Percentiles rank a stretch among this genome's conserved stretches.
These are phyloP conservation scores for Oncopodura yosiiana DNA, from an alignment of 1,140 invertebrate genomes.

Conservation along the genomic window DNA sequence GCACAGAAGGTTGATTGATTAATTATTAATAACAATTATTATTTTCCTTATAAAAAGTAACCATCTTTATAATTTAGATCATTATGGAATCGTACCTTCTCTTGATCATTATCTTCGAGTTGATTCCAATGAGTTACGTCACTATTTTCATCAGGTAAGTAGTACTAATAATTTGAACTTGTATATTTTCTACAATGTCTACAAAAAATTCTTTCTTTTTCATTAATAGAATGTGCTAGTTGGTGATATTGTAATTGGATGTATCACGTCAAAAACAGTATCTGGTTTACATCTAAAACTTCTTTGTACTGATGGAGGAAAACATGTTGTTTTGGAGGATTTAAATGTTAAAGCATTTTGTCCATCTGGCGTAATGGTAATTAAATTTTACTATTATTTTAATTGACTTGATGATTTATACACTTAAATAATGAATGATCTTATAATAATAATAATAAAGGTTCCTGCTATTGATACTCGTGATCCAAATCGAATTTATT, in stretches of 20 bases:
- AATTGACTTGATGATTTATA: constrained; percentile 50
- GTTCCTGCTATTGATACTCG: constrained; percentile 37
- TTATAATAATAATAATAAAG: too few species aligned
- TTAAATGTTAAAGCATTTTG: constrained; percentile 63
- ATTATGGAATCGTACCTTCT: constrained; percentile 71
- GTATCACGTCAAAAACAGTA: constrained; percentile 59
- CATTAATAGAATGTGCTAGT: constrained; percentile 60
- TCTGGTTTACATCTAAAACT: constrained; percentile 68
- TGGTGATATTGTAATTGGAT: constrained; percentile 72
- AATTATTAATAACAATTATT: not conserved
- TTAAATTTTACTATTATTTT: too few species aligned
- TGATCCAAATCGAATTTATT: constrained; percentile 19
- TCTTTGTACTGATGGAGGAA: constrained; percentile 66
- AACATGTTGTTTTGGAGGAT: constrained; percentile 66
- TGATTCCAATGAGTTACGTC: constrained; percentile 57
- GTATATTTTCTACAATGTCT: too few species aligned
- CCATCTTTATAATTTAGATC: constrained; percentile 58
- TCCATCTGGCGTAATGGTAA: constrained; percentile 19
- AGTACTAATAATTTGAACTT: constrained; percentile 8
- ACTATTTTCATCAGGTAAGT: constrained; percentile 69
- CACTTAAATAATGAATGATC: constrained; percentile 66
- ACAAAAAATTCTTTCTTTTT: too few species aligned
- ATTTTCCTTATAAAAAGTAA: too few species aligned
- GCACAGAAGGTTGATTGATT: constrained; percentile 19
- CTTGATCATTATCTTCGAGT: constrained; percentile 67